Evolutionary conservation across 2,888 invertebrate species (phyloP), one percentile per base, ranked within the genome.

Genomic region (Harpagoxenus sublaevis): DNA sequence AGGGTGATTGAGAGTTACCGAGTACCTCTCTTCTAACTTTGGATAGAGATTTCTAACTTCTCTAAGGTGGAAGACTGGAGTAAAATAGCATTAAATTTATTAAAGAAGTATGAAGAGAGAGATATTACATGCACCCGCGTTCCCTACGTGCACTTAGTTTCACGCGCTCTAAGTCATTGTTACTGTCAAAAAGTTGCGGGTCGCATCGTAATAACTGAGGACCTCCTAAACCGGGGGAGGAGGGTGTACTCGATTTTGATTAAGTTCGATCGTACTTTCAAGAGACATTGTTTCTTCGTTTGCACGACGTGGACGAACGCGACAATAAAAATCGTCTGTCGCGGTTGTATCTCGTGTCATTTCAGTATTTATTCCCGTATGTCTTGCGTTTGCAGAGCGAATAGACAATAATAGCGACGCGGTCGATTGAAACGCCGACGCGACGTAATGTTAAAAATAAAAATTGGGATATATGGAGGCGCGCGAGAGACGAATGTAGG

Each of bases 1-100:
- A 81, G 79, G 60, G 55, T 71, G 79, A 81, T 71, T 60, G 73
- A 71, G 48, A 81, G 73, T 81, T 79, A 79, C 71, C 18, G 48
- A 71, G 60, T 18, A 31, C 28, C 60, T 57, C 73, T 73, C 60
- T 48, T 81, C 73, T 48, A 81, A 81, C 60, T 81, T 81, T 18
- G 48, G 48, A 48, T 60, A 60, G 79, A 81, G 60, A 81, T 57
- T 81, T 62, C 45, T 18, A 81, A 71, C 60, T 81, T 81, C 18
- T 39, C 12, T 28, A 48, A 81, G 73, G 48, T 28, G 35, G 57
- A 68, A 18, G 35, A 35, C 68, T 45, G 35, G 63, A 45, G 73
- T 81, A 71, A 81, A 71, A 60, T 73, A 60, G 70, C 79, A 70
- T 79, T 79, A 81, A 81, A 60, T 81, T 81, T 81, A 81, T 81